Percentiles rank a stretch among this genome's conserved stretches.
phyloP scores from a whole-genome alignment of 2,113 vertebrate species.

The Gymnarchus niloticus region DNA sequence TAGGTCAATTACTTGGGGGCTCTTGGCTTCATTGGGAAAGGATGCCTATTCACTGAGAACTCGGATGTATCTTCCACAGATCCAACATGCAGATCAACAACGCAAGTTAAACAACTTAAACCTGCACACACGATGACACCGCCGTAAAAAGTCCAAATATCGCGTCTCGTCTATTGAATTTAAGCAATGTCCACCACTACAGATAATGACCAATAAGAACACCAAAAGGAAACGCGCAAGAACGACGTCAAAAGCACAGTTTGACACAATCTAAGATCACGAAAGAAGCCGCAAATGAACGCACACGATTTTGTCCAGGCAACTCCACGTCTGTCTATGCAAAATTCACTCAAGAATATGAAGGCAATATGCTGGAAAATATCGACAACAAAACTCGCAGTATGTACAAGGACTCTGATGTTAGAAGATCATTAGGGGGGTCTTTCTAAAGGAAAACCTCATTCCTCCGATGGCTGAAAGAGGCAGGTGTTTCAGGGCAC shows the following conservation, averaged over 20 bases:
- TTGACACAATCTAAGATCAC: constrained; percentile 27
- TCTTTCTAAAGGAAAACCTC: not conserved
- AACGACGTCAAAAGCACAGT: constrained; percentile 29
- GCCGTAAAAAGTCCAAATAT: constrained; percentile 41
- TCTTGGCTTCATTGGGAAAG: constrained; percentile 34
- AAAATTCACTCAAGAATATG: constrained; percentile 31
- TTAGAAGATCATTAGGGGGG: not conserved
- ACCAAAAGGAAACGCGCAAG: constrained; percentile 29
- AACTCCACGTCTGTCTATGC: constrained; percentile 44
- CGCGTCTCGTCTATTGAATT: constrained; percentile 60
- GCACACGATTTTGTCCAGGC: constrained; percentile 37
- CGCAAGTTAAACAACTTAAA: constrained; percentile 33
- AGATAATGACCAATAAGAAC: constrained; percentile 48
- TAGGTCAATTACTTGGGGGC: constrained; percentile 30
- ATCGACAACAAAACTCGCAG: not conserved
- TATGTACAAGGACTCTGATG: not conserved
- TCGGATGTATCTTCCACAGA: constrained; percentile 58
- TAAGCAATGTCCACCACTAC: constrained; percentile 63
- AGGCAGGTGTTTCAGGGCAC: not conserved
- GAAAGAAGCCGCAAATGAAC: constrained; percentile 39
- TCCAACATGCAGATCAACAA: constrained; percentile 53
- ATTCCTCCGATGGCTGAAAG: not conserved
- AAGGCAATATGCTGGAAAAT: constrained; percentile 3
- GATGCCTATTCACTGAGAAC: constrained; percentile 42
- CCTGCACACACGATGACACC: constrained; percentile 30